Conservation (phyloP, 2,113 vertebrate species). For the Pteruthius melanotis region DNA sequence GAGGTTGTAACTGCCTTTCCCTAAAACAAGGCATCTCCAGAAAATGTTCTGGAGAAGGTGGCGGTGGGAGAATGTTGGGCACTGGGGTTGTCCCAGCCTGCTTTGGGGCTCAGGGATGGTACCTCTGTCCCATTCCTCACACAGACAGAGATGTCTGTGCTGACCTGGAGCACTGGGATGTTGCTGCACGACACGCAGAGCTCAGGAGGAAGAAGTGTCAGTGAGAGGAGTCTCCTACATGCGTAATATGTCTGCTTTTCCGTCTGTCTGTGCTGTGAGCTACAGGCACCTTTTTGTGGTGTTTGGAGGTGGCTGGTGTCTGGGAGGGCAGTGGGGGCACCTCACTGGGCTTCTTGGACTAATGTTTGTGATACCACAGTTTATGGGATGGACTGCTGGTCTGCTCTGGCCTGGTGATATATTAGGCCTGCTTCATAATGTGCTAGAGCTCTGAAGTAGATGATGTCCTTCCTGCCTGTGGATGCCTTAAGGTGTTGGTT, state of each 20-base stretch:
- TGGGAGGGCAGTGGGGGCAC: neutral
- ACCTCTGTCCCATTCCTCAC: neutral
- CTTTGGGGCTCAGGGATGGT: neutral
- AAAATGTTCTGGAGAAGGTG: neutral
- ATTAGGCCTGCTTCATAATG: neutral
- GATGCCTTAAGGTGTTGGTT: neutral
- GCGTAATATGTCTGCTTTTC: neutral
- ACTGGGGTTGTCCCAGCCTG: neutral
- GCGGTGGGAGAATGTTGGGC: neutral
- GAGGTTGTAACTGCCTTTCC: neutral
- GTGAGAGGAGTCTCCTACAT: neutral
- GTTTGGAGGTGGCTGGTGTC: neutral
- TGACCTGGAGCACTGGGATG: neutral
- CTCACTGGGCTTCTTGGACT: neutral
- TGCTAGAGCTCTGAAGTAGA: neutral
- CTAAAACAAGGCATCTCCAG: neutral
- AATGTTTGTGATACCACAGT: neutral
- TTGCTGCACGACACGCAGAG: neutral
- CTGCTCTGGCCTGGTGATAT: neutral
- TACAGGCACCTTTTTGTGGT: neutral
- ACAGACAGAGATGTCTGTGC: neutral
- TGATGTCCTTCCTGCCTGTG: neutral
- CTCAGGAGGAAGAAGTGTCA: neutral
- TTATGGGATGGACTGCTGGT: fast-evolving
- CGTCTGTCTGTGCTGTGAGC: neutral